Evolutionary conservation across 1,140 invertebrate species (phyloP), one percentile per base, ranked within the genome.

Genomic region (Apis florea): DNA sequence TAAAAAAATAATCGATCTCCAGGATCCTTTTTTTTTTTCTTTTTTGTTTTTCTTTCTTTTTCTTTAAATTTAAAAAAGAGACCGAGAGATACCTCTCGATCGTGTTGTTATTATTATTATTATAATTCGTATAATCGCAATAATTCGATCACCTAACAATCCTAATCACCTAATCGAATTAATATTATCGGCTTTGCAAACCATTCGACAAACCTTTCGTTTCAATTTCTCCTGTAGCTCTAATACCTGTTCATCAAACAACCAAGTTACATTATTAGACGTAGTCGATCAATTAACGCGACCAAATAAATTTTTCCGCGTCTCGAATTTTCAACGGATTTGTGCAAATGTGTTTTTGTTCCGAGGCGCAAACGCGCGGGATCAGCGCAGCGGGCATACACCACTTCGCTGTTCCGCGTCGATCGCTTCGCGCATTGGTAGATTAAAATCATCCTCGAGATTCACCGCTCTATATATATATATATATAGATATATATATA

Each of bases 401-500:
- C 31, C 31, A 31, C 31, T 31, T 0, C 31, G 40, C 49, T 3
- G 4, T 59, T 19, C 58, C 11, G 47, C 59, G 58, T 24, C 21
- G 19, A 74, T 74, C 58, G 40, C 56, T 47, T 61, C n/a, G 68
- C 68, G 77, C 77, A 75, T 75, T 80, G 26, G 71, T 80, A 75
- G 79, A 81, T 81, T 59, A 67, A 40, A 81, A 71, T 75, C 59
- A 72, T 69, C 58, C 69, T 72, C 59, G 69, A 72, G 59, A 54
- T 67, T 75, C 31, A 53, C 26, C n/a, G 47, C 9, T 51, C n/a
- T 58, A 81, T 40, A 40, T 40, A 75, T 58, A n/a, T n/a, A n/a
- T n/a, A n/a, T n/a, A n/a, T n/a, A n/a, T n/a, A n/a, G n/a, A n/a
- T n/a, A n/a, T n/a, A n/a, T n/a, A n/a, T n/a, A n/a, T n/a, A n/a